A percentile compares a stretch with the other conserved stretches of the same genome.
Evolutionary conservation across 2,113 vertebrate genomes (phyloP).

Genomic region (Trichomycterus rosablanca): DNA sequence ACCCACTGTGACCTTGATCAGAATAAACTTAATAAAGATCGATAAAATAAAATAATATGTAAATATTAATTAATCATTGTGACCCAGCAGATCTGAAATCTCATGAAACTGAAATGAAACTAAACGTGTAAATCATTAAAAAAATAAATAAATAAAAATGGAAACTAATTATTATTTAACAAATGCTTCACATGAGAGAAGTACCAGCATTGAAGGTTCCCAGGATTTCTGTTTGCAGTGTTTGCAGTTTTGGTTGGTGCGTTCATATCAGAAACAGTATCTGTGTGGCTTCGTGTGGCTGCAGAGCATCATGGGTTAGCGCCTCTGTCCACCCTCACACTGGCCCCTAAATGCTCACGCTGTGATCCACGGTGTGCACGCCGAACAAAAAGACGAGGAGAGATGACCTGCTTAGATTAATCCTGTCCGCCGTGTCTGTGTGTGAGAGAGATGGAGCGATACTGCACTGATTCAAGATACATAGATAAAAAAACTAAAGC

Average conservation of each 20-base stretch:
- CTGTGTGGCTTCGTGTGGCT: constrained; percentile 48
- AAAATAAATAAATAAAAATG: too few species aligned
- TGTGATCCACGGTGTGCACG: constrained; percentile 19
- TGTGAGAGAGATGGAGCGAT: constrained; percentile 7
- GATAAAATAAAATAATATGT: too few species aligned
- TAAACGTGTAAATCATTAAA: too few species aligned
- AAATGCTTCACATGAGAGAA: too few species aligned
- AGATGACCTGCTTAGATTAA: constrained; percentile 31
- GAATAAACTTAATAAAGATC: too few species aligned
- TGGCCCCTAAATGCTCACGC: constrained; percentile 16
- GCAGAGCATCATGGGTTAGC: constrained; percentile 14
- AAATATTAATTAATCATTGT: too few species aligned
- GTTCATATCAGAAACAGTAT: constrained; percentile 33
- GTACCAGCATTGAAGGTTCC: neutral
- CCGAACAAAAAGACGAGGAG: too few species aligned
- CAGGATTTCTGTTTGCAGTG: constrained; percentile 14
- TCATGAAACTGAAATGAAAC: too few species aligned
- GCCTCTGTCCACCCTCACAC: constrained; percentile 35
- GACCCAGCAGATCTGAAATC: too few species aligned
- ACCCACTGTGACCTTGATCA: too few species aligned
- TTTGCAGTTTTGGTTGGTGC: constrained; percentile 36
- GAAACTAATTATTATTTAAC: too few species aligned
- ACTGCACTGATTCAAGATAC: constrained; percentile 9
- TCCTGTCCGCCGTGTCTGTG: neutral
- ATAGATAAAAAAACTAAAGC: too few species aligned